Conservation (phyloP, 1,140 invertebrate genomes). For the Drosophila repletoides region DNA sequence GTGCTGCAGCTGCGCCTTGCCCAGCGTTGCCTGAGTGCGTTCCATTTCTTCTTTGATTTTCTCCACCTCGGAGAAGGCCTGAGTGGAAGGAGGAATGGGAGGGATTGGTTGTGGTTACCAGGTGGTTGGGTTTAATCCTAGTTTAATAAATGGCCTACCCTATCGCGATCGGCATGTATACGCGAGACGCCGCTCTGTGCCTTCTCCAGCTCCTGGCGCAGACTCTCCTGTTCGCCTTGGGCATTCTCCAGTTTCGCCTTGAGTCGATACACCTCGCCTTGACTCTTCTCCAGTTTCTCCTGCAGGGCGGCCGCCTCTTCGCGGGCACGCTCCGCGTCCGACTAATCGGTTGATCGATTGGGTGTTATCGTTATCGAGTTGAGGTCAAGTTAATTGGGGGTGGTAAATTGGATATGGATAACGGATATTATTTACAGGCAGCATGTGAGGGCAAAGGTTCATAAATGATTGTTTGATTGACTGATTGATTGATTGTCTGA, state of each 20-base stretch:
- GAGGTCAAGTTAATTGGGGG: slow-evolving; percentile 29
- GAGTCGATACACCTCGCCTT: slow-evolving; percentile 96
- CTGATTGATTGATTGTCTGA: slow-evolving; percentile 27
- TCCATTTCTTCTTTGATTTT: slow-evolving; percentile 96
- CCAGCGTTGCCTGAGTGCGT: slow-evolving; percentile 92
- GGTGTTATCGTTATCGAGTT: slow-evolving; percentile 35
- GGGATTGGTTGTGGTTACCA: slow-evolving; percentile 6
- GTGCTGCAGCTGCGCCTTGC: slow-evolving; percentile 94
- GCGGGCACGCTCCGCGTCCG: slow-evolving; percentile 93
- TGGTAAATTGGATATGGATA: slow-evolving; percentile 74
- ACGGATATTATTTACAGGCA: slow-evolving; percentile 77
- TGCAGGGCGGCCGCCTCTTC: slow-evolving; percentile 92
- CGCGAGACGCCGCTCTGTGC: slow-evolving; percentile 86
- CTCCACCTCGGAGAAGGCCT: slow-evolving; percentile 91
- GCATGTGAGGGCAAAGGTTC: slow-evolving; percentile 52
- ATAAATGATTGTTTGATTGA: slow-evolving; percentile 53
- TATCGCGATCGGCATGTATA: slow-evolving; percentile 93
- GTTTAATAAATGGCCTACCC: slow-evolving; percentile 83
- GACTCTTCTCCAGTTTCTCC: slow-evolving; percentile 96
- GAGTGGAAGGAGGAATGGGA: slow-evolving; percentile 9
- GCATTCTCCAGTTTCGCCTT: slow-evolving; percentile 97
- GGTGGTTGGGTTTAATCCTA: slow-evolving; percentile 9
- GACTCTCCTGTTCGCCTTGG: slow-evolving; percentile 95
- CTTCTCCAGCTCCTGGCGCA: slow-evolving; percentile 95
- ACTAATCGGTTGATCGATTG: slow-evolving; percentile 80